Base-by-base conservation (phyloP, 92 coral and sea anemone species). In the Umimayanthus kanabou region DNA sequence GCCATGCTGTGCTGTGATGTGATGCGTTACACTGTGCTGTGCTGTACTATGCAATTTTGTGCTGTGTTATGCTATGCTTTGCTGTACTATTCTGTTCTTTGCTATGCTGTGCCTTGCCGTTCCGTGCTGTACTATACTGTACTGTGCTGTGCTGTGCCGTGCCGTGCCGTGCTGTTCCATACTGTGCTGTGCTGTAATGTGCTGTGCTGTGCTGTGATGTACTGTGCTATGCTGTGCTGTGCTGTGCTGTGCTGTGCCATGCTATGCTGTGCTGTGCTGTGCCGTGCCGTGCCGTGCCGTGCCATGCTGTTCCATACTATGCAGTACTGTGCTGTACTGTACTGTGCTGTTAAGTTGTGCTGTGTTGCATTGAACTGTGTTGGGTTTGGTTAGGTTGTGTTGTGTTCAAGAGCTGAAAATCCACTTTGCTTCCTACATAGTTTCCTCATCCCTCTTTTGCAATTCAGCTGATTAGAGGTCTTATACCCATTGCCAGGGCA, bases 401-500 rank as follows among this genome's bases (percentile, higher is more conserved):
- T 61, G 67, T 18, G 26, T 61, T 61, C 69, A 61, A 61, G 15
- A 61, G 25, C 69, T 6, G 26, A 23, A 7, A 23, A 20, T 20
- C 26, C n/a, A 18, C 15, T 53, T 53, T 2, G 61, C 23, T 15
- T 57, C 23, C 5, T 57, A 9, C 65, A 57, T 14, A 20, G 65
- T 55, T 14, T 57, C 65, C 23, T 57, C 65, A 20, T 1, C 65
- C 65, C 65, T 14, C 65, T 23, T 18, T 23, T 61, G 25, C 69
- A 61, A 61, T 18, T 6, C 69, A 3, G 58, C 58, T 13, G 58
- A 14, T 53, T 53, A 13, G 18, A 13, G 58, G 14, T 53, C 58
- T 61, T 30, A 57, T 2, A 37, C 6, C 45, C 77, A 39, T 25
- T 43, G 2, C 30, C 58, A 94, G 98, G 98, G 98, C 37, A 81